Percentiles rank a stretch among this genome's conserved stretches.
phyloP scores from a whole-genome alignment of 2,797 vertebrate genomes.

The Sandelia bainsii region DNA sequence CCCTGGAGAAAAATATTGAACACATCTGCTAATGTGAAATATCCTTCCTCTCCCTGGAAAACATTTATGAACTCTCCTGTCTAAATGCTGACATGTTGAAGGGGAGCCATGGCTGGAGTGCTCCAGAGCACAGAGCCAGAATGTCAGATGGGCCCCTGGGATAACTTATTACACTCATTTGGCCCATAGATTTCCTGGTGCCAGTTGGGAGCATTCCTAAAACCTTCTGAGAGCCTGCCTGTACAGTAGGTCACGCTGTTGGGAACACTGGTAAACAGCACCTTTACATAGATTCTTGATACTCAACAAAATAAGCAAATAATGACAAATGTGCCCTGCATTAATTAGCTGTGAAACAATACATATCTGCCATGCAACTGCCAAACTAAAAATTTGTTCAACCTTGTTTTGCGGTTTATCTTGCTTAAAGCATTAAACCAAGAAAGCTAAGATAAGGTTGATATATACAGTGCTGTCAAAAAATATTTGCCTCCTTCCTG shows the following conservation, averaged over 20 bases:
- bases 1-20: constrained; percentile 57
- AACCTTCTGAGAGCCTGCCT: constrained; percentile 68
- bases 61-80: constrained; percentile 71
- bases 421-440: neutral
- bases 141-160: constrained; percentile 78
- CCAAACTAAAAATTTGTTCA: constrained; percentile 28
- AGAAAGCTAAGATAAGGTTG: neutral
- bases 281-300: constrained; percentile 68
- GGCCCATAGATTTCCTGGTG: constrained; percentile 76
- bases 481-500: too few species aligned
- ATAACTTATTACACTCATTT: constrained; percentile 84
- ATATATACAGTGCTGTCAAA: neutral
- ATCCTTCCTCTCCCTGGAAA: constrained; percentile 71
- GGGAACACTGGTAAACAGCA: constrained; percentile 71
- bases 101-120: constrained; percentile 64
- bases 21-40: constrained; percentile 75
- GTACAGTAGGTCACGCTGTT: constrained; percentile 62
- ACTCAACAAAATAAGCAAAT: constrained; percentile 68
- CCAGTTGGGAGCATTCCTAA: constrained; percentile 73
- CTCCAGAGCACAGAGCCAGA: constrained; percentile 66
- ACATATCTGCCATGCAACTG: neutral
- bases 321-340: constrained; percentile 46
- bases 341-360: constrained; percentile 46
- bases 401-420: constrained; percentile 17
- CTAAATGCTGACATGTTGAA: constrained; percentile 72